Evolutionary conservation across 2,113 vertebrate genomes (phyloP), one percentile per base, ranked within the genome.

Genomic region (Salminus brasiliensis): DNA sequence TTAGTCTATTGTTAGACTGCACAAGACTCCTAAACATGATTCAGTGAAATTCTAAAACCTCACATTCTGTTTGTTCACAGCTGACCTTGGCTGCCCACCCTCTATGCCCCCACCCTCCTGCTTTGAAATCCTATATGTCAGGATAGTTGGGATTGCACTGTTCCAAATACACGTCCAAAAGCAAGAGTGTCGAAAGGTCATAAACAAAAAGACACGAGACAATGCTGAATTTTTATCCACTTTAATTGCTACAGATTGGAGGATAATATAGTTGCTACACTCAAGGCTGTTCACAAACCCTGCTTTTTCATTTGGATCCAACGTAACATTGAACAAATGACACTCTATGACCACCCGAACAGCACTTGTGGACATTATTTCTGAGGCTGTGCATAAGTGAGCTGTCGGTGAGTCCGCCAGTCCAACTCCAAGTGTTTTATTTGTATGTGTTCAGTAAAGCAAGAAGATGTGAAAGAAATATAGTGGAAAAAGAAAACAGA

Each of bases 1-100:
- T 73, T 62, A 23, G 83, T 85, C 89, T 92, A 92, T 91, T 92
- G 91, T 92, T 92, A 91, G 91, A 81, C 81, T n/a, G 69, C 72
- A 69, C 69, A 72, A 66, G 36, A 78, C 79, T 18, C 71, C 60
- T 66, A 74, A 63, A 83, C 79, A 77, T 39, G 74, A 83, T 72
- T 83, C 81, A 81, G 47, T 83, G 67, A 81, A 85, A 74, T 83
- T 81, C 78, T 60, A 71, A 85, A 85, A 83, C 49, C 41, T 49
- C 32, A 72, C 59, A 75, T 85, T 85, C 77, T 80, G n/a, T 57
- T 67, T 10, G 53, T 73, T 23, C 79, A 62, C 15, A 36, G 43
- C 34, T 65, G 15, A 53, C 65, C 69, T 77, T 53, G 71, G 59
- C 43, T 66, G 47, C 11, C 18, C 30, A 32, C 39, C 29, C 16